Evolutionary conservation across 2,113 vertebrate genomes (phyloP).

Genomic region (Nothoprocta perdicaria): DNA sequence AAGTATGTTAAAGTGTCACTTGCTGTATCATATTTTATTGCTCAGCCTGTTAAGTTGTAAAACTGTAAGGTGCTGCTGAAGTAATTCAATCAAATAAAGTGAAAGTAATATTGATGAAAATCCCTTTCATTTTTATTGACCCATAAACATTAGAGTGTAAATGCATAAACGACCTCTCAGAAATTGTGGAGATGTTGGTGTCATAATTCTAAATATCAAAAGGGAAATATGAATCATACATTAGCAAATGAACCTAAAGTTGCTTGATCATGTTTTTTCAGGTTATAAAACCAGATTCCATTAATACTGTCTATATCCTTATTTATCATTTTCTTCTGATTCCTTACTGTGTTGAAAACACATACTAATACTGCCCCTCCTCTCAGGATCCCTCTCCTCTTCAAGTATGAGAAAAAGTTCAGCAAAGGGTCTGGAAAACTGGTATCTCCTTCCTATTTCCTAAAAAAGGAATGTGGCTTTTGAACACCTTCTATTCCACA

Average conservation of each 20-base stretch:
- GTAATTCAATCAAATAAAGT: slow-evolving; percentile 69
- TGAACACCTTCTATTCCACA: neutral
- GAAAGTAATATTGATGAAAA: slow-evolving; percentile 69
- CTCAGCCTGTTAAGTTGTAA: slow-evolving; percentile 29
- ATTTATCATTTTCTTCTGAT: neutral
- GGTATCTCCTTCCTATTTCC: neutral
- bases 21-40: slow-evolving; percentile 14
- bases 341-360: neutral
- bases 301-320: neutral
- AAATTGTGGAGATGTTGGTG: neutral
- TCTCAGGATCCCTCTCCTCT: neutral
- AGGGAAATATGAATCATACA: neutral
- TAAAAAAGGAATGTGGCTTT: neutral
- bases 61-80: slow-evolving; percentile 48
- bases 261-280: neutral
- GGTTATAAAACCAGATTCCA: neutral
- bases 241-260: neutral
- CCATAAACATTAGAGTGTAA: slow-evolving; percentile 60
- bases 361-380: neutral
- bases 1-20: neutral
- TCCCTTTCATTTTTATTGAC: slow-evolving; percentile 56
- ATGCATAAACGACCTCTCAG: slow-evolving; percentile 5
- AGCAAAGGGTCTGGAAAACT: neutral
- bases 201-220: slow-evolving; percentile 41
- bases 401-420: neutral